phyloP scores from a whole-genome alignment of 2,888 invertebrate genomes.

The Fissipunctia ypsillon region DNA sequence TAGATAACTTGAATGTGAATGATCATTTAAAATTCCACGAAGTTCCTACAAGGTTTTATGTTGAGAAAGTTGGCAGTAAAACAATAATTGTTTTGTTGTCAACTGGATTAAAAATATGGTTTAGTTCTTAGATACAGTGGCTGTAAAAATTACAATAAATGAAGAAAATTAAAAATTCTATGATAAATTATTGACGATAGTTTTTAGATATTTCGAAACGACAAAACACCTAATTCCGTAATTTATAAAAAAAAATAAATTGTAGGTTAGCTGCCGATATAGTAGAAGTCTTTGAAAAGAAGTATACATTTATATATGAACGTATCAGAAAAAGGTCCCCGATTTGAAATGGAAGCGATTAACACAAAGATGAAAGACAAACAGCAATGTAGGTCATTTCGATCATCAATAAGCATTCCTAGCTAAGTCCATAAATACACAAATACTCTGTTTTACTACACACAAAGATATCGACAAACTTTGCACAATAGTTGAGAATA shows the following conservation, averaged over 20 bases:
- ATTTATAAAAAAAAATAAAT: too few relatives aligned
- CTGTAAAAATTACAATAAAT: too few relatives aligned
- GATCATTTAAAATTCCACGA: not conserved
- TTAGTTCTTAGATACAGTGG: not conserved
- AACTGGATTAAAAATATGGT: not conserved
- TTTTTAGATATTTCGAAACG: too few relatives aligned
- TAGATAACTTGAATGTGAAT: not conserved
- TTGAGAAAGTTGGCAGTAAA: not conserved
- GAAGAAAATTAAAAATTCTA: not conserved
- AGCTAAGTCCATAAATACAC: slow-evolving; percentile 1
- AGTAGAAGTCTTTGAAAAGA: not conserved
- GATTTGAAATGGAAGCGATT: not conserved
- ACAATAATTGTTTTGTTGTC: too few relatives aligned
- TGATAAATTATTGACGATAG: not conserved
- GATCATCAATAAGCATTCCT: slow-evolving; percentile 36
- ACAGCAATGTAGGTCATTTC: slow-evolving; percentile 3
- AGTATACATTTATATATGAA: not conserved
- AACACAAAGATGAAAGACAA: not conserved
- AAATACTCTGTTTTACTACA: slow-evolving; percentile 30
- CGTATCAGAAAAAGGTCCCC: not conserved
- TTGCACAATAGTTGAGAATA: slow-evolving; percentile 57
- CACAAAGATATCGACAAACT: slow-evolving; percentile 55
- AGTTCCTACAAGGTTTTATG: too few relatives aligned
- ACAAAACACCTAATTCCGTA: not conserved
- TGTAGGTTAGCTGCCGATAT: too few relatives aligned